Evolutionary conservation across 1,140 invertebrate species (phyloP).

Genomic region (Pseudomyrmex dendroicus): DNA sequence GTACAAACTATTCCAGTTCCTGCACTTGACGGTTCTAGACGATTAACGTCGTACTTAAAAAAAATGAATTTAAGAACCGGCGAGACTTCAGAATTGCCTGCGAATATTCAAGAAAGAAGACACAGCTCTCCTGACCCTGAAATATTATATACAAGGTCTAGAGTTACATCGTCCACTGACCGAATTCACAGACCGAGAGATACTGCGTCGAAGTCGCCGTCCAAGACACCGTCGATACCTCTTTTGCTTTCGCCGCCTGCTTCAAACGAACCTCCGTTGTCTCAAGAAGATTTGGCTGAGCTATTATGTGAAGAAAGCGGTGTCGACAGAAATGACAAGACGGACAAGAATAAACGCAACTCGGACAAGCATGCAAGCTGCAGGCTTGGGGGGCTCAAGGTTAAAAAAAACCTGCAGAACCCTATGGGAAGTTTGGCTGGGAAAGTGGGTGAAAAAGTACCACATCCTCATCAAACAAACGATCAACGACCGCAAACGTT

Average conservation of each 20-base stretch:
- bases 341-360: not conserved
- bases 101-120: slow-evolving; percentile 61
- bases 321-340: slow-evolving; percentile 3
- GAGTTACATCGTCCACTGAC: slow-evolving; percentile 51
- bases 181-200: slow-evolving; percentile 59
- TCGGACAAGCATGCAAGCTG: not conserved
- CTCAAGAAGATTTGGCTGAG: slow-evolving; percentile 76
- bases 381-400: slow-evolving; percentile 16
- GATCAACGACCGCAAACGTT: not conserved
- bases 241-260: slow-evolving; percentile 72
- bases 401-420: slow-evolving; percentile 46
- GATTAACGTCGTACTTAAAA: slow-evolving; percentile 68
- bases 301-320: slow-evolving; percentile 69
- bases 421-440: not conserved
- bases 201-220: slow-evolving; percentile 13
- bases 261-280: slow-evolving; percentile 70
- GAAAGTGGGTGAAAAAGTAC: slow-evolving; percentile 50
- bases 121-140: slow-evolving; percentile 73
- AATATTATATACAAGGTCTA: slow-evolving; percentile 45
- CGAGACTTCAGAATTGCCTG: slow-evolving; percentile 50
- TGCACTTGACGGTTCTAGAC: slow-evolving; percentile 72
- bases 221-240: slow-evolving; percentile 56
- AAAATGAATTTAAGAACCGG: slow-evolving; percentile 60
- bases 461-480: slow-evolving; percentile 13
- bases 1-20: slow-evolving; percentile 76